Evolutionary conservation across 2,113 vertebrate genomes (phyloP).

Genomic region (Oncorhynchus tshawytscha): DNA sequence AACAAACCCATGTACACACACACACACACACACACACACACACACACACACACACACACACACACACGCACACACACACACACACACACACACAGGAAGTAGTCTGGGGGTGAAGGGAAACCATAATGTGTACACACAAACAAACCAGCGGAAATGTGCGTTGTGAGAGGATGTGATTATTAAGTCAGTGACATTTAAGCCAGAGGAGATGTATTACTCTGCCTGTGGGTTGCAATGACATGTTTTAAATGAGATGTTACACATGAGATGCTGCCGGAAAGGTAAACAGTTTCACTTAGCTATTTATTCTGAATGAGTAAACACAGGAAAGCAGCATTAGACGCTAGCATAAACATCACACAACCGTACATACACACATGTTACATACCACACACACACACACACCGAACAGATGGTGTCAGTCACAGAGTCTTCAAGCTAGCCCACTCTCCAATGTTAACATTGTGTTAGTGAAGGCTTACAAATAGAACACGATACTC

Average conservation of each 20-base stretch:
- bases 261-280: constrained; percentile 56
- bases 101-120: background rate
- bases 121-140: constrained; percentile 14
- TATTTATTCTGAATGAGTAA: constrained; percentile 62
- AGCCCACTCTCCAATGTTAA: too few species aligned
- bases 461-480: too few species aligned
- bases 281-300: constrained; percentile 56
- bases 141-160: constrained; percentile 11
- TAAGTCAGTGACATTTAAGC: constrained; percentile 67
- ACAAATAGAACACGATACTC: too few species aligned
- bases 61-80: too few species aligned
- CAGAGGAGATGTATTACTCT: constrained; percentile 52
- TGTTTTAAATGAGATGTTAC: constrained; percentile 70
- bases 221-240: constrained; percentile 51
- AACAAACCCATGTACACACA: background rate
- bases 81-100: too few species aligned
- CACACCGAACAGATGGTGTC: constrained; percentile 2
- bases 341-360: constrained; percentile 5
- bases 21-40: too few species aligned
- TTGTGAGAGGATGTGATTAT: constrained; percentile 58
- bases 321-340: constrained; percentile 42
- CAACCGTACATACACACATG: constrained; percentile 10
- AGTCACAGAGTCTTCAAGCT: too few species aligned
- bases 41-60: background rate
- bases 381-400: background rate